Percentiles rank a stretch among this genome's conserved stretches.
These are phyloP conservation scores for Carassius auratus DNA, from an alignment of 2,113 vertebrate genomes.

Conservation along the genomic window DNA sequence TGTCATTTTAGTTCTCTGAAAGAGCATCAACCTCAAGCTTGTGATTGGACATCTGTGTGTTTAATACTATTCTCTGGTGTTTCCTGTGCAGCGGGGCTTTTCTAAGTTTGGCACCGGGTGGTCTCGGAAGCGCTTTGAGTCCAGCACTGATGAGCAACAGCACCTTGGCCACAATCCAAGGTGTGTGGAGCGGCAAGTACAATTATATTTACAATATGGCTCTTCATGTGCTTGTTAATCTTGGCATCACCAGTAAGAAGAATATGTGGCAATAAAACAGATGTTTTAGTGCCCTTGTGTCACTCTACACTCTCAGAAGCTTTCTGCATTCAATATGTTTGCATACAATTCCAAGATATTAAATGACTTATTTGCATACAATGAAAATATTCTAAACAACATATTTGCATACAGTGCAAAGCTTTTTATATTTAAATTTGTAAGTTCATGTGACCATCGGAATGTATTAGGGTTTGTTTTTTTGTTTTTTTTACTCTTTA, in stretches of 20 bases:
- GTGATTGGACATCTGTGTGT: conserved; percentile 17
- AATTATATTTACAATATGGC: conserved; percentile 27
- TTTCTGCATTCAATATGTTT: not conserved
- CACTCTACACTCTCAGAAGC: not conserved
- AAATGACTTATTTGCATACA: not conserved
- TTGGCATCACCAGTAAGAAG: not conserved
- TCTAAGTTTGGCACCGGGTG: conserved; percentile 91
- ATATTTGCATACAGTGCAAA: not conserved
- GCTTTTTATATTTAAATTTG: not conserved
- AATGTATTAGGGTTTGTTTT: too few species aligned
- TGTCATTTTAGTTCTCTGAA: conserved; percentile 6
- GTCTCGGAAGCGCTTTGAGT: conserved; percentile 88
- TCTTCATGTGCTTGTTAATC: conserved; percentile 5
- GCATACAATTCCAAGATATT: not conserved
- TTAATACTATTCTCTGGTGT: conserved; percentile 15
- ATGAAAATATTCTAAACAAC: not conserved
- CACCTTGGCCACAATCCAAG: conserved; percentile 98
- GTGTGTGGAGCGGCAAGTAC: conserved; percentile 75
- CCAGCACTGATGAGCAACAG: conserved; percentile 98
- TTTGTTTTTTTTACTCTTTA: too few species aligned
- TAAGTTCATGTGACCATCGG: not conserved
- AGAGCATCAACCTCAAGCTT: conserved; percentile 18
- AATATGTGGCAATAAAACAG: not conserved
- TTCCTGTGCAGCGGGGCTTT: conserved; percentile 86
- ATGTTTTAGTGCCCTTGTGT: not conserved